Base-by-base conservation (phyloP, 2,888 invertebrate species). In the Byasa hedistus region DNA sequence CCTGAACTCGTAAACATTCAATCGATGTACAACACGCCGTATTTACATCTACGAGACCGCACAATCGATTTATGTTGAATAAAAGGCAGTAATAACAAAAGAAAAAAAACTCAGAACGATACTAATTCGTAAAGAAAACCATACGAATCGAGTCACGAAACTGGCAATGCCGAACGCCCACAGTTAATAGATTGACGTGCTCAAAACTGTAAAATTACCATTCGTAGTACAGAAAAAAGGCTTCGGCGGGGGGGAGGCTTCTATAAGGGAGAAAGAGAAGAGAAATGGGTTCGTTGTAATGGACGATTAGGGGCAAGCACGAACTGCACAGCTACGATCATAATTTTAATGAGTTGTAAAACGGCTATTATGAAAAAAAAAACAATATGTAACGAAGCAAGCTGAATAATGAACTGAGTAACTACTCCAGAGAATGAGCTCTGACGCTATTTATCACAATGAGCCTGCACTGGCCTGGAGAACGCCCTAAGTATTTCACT, bases 151-250 rank as follows among this genome's bases (percentile, higher is more conserved):
- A 87, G 90, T 90, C 91, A 91, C 91, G 91, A 84, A 87, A 80
- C 75, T 52, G 74, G 75, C 78, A 77, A 81, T 80, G 78, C 79
- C 76, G 75, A 81, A 78, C 78, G 78, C 78, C 81, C 81, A 83
- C 86, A 84, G 84, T 85, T 87, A 87, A 89, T 86, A 86, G 86
- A 88, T 85, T 90, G 89, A 85, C 91, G 90, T 89, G 89, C 84
- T 87, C 85, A 82, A 86, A 89, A 90, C 90, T 90, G 89, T 89
- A 86, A 89, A 89, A 89, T 89, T 87, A 86, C 85, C 87, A 89
- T 90, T 86, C 76, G 74, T 73, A 82, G 83, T 84, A 79, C 79
- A 79, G 82, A 82, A 83, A 82, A 81, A 80, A 77, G 73, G 68
- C 65, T 72, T 72, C 48, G 24, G 58, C 27, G 23, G 63, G 55